Base-by-base conservation (phyloP, 2,797 vertebrate species). In the Silurus aristotelis region DNA sequence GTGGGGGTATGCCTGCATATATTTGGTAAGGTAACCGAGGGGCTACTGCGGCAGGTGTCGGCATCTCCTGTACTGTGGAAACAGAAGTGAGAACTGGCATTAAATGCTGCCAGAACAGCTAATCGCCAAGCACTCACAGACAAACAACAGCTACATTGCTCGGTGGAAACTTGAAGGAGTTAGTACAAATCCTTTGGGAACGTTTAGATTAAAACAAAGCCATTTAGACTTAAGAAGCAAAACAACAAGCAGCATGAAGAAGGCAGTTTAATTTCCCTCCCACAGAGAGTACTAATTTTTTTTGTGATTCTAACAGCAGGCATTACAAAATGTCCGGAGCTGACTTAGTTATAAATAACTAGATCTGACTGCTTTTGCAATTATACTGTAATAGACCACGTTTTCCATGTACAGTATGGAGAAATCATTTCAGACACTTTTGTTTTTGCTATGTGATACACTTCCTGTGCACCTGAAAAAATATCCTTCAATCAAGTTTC, bases 171-270 rank as follows among this genome's bases (percentile, higher is more conserved):
- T n/a, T 22, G 3, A n/a, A 25, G n/a, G 48, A 25, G 17, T 75
- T 27, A 27, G 52, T 75, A 27, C 46, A 25, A 52, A 48, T 73
- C 48, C n/a, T 75, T 55, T 1, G 6, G 43, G 48, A 56, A 17
- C 6, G 6, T 3, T 6, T 3, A 2, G 22, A 73, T 56, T 56
- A 55, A 75, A 75, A 55, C 14, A 75, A 56, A 55, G n/a, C 48
- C 48, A 8, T 75, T 55, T 75, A 8, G 48, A 27, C 48, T 75
- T 75, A 27, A 75, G 19, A 15, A 73, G 46, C 22, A 73, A 73
- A 73, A 73, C 25, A n/a, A n/a, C 46, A 38, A 52, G 71, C 71
- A 72, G 22, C 71, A 73, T 73, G 22, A 55, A 55, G 48, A 73
- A 55, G 48, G 71, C 22, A 52, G 71, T 73, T 73, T 52, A 73